A percentile compares a stretch with the other conserved stretches of the same genome.
phyloP scores from a whole-genome alignment of 1,140 invertebrate genomes.

The Diplogasteroides magnus region DNA sequence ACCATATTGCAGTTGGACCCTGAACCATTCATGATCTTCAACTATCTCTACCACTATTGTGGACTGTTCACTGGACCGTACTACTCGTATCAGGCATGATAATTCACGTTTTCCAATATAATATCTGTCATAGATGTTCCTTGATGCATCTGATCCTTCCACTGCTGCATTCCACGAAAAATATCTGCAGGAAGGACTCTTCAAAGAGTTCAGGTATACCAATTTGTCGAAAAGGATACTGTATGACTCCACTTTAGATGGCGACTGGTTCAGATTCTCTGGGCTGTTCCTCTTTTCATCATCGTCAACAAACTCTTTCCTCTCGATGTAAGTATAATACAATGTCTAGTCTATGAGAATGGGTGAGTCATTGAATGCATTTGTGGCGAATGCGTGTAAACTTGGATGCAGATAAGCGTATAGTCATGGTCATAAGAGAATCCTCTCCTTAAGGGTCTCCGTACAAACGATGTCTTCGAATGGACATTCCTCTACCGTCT shows the following conservation, averaged over 20 bases:
- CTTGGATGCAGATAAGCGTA: too few species aligned
- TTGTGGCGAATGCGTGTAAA: too few species aligned
- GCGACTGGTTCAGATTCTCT: slow-evolving; percentile 33
- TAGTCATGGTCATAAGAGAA: too few species aligned
- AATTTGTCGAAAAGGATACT: slow-evolving; percentile 2
- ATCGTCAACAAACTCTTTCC: slow-evolving; percentile 43
- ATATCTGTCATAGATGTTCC: background rate
- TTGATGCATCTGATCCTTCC: slow-evolving; percentile 2
- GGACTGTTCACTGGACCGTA: slow-evolving; percentile 53
- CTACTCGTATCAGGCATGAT: slow-evolving; percentile 49
- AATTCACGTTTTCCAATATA: slow-evolving; percentile 5
- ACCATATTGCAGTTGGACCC: slow-evolving; percentile 24
- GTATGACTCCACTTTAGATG: slow-evolving; percentile 18
- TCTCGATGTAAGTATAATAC: slow-evolving; percentile 46
- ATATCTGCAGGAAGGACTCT: slow-evolving; percentile 9
- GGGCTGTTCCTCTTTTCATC: slow-evolving; percentile 47
- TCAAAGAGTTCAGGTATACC: slow-evolving; percentile 7
- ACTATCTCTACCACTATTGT: slow-evolving; percentile 48
- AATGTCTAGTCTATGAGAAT: too few species aligned
- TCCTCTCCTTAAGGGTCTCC: slow-evolving; percentile 37
- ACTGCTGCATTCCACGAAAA: slow-evolving; percentile 9
- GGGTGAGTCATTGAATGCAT: too few species aligned
- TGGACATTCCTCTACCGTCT: slow-evolving; percentile 68
- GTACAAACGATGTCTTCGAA: slow-evolving; percentile 56
- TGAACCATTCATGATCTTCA: slow-evolving; percentile 41